Evolutionary conservation across 2,797 vertebrate species (phyloP), one percentile per base, ranked within the genome.

Genomic region (Momotus momota): DNA sequence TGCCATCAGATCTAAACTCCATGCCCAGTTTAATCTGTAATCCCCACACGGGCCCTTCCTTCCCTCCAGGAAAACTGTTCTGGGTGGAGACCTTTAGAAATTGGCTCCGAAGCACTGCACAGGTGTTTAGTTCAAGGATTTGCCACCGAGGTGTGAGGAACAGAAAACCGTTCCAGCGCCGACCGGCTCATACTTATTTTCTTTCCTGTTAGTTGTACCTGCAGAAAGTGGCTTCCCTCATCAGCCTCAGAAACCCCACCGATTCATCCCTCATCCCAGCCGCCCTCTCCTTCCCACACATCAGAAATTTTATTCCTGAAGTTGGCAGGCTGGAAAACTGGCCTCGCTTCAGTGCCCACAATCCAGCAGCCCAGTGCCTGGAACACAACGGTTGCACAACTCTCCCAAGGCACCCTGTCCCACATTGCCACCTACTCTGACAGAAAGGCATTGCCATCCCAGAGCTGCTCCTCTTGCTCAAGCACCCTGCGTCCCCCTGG

Each of bases 331-430:
- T 54, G 19, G 65, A 78, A 41, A 77, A 2, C 55, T 93, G 94
- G 91, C 90, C 75, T 2, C 1, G 21, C 72, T 90, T 94, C 96
- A 93, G 12, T 2, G 41, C 64, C 81, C 41, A 13, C 83, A 29
- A 38, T 4, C 83, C 81, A 35, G 58, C 67, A 41, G 67, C 18
- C 0, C 33, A 73, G 54, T 29, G 55, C 81, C 58, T 69, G 93
- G 40, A 90, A 90, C 90, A 58, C 43, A 22, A 65, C 5, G 19
- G 6, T 94, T 62, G 93, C 86, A 51, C 93, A 87, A 77, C 81
- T 10, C 67, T 88, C 92, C 88, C 88, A 23, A 66, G 78, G 65
- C 78, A 45, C 26, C 19, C 0, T 67, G 61, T 49, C 58, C 62
- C 67, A 2, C 8, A 0, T 7, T 41, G 81, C 64, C 96, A 93